These are phyloP conservation scores for Crenuchus spilurus DNA, from an alignment of 2,797 vertebrate genomes.

Conservation along the genomic window DNA sequence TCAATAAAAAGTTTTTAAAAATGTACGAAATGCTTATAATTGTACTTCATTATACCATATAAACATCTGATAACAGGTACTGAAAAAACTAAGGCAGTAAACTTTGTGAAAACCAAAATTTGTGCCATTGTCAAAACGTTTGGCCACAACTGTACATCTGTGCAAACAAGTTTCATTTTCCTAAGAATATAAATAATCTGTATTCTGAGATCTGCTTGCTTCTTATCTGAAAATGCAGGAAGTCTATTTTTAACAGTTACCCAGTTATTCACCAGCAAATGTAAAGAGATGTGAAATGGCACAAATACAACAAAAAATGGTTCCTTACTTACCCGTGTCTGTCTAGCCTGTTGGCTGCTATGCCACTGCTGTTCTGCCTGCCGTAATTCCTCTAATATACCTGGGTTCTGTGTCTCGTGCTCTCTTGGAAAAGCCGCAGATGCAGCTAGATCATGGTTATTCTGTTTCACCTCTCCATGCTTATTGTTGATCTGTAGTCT, in stretches of 20 bases:
- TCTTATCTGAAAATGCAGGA: background rate
- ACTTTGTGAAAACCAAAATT: too few species aligned
- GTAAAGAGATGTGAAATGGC: background rate
- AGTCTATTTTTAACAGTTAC: background rate
- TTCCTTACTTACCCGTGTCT: background rate
- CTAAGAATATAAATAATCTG: background rate
- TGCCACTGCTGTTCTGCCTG: conserved; percentile 27
- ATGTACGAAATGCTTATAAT: too few species aligned
- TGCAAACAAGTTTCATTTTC: background rate
- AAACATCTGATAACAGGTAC: too few species aligned
- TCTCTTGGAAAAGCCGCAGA: conserved; percentile 5
- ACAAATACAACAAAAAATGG: background rate
- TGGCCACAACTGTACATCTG: too few species aligned
- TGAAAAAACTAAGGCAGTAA: too few species aligned
- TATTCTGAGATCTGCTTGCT: background rate
- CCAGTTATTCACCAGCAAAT: background rate
- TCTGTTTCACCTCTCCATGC: conserved; percentile 5
- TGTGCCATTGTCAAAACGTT: too few species aligned
- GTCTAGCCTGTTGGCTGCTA: conserved; percentile 13
- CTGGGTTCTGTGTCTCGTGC: background rate
- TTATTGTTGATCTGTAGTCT: conserved; percentile 57
- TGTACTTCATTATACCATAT: too few species aligned
- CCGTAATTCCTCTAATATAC: conserved; percentile 23
- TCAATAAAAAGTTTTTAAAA: too few species aligned
- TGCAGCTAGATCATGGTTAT: conserved; percentile 4